Conservation (phyloP, 2,113 vertebrate species). For the Mionectes macconnelli region DNA sequence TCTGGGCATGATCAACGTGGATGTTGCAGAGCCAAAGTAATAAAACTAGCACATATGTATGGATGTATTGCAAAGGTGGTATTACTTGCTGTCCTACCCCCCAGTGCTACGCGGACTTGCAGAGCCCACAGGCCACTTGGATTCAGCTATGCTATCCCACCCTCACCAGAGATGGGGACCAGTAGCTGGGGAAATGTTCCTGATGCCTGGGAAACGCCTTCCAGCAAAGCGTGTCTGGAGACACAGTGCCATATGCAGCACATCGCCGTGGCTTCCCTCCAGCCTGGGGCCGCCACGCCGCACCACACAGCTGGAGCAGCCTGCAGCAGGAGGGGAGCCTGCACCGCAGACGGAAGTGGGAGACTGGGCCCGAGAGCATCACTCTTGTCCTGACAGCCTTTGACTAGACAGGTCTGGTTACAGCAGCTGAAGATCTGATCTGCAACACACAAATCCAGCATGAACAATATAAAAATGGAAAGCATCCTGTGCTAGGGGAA, state of each 20-base stretch:
- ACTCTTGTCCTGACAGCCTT: conserved; percentile 16
- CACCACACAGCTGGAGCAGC: neutral
- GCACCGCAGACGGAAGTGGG: neutral
- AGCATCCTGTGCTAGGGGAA: conserved; percentile 36
- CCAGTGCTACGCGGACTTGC: neutral
- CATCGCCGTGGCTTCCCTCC: neutral
- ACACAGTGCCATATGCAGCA: neutral
- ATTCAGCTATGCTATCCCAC: fast-evolving
- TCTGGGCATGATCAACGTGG: neutral
- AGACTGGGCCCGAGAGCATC: neutral
- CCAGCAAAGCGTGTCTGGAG: neutral
- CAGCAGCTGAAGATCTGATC: conserved; percentile 10
- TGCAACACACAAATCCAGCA: neutral
- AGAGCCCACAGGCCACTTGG: neutral
- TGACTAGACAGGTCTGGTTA: conserved; percentile 12
- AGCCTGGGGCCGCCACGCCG: neutral
- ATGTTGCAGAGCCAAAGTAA: neutral
- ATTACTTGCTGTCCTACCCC: neutral
- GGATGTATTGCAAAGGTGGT: neutral
- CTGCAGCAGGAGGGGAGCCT: neutral
- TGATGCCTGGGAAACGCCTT: neutral
- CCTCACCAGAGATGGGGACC: fast-evolving
- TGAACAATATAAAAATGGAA: conserved; percentile 32
- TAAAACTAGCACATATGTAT: neutral
- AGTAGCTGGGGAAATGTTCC: neutral